These are phyloP conservation scores for Philopotamus ludificatus DNA, from an alignment of 1,140 invertebrate genomes.

Conservation along the genomic window DNA sequence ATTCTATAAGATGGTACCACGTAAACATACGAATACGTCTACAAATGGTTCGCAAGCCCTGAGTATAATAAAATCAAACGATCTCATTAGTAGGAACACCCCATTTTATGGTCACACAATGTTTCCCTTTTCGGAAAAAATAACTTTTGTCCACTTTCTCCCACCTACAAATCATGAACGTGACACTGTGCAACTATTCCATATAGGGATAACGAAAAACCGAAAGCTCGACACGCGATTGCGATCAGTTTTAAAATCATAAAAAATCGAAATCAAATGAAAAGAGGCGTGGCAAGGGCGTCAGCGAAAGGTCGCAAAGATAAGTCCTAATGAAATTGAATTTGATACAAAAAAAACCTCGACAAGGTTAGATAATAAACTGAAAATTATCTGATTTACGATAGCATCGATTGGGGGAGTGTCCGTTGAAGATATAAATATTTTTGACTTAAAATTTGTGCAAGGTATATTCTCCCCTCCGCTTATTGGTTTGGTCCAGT, in stretches of 20 bases:
- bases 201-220: neutral
- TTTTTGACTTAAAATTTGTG: too few species aligned
- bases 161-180: neutral
- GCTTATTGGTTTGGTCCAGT: neutral
- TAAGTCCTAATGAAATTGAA: slow-evolving; percentile 25
- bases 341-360: neutral
- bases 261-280: neutral
- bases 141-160: slow-evolving; percentile 1
- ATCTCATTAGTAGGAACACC: slow-evolving; percentile 34
- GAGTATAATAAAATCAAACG: slow-evolving; percentile 36
- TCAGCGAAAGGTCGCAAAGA: slow-evolving; percentile 13
- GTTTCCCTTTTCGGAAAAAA: slow-evolving; percentile 5
- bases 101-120: slow-evolving; percentile 17
- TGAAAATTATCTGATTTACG: too few species aligned
- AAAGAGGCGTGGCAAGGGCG: slow-evolving; percentile 1
- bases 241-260: neutral
- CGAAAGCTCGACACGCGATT: neutral
- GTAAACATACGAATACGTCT: too few species aligned
- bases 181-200: too few species aligned
- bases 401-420: too few species aligned
- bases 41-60: neutral
- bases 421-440: too few species aligned
- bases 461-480: too few species aligned
- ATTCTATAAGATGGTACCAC: too few species aligned
- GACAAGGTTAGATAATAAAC: neutral